A percentile compares a stretch with the other conserved stretches of the same genome.
Conservation (phyloP, 1,140 invertebrate genomes). For the Melanaphis sacchari region DNA sequence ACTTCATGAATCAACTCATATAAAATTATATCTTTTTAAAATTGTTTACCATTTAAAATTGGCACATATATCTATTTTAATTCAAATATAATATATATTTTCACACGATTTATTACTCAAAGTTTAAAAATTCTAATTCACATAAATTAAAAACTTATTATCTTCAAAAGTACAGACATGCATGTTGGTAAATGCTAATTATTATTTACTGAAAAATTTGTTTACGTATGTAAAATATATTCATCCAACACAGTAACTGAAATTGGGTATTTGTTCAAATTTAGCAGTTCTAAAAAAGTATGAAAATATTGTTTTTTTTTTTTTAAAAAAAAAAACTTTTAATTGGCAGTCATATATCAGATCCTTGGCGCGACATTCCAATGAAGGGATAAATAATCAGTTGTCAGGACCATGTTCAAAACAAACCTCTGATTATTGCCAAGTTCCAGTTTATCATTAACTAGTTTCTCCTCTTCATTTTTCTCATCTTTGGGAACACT, state of each 20-base stretch:
- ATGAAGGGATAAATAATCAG: slow-evolving; percentile 44
- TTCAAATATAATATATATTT: background rate
- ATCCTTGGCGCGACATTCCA: slow-evolving; percentile 26
- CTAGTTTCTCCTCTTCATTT: slow-evolving; percentile 45
- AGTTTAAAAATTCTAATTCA: background rate
- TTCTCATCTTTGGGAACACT: slow-evolving; percentile 36
- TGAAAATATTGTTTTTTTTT: background rate
- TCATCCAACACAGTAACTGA: background rate
- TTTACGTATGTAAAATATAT: background rate
- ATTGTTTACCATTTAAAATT: background rate
- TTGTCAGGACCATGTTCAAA: slow-evolving; percentile 46
- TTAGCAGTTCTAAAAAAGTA: slow-evolving; percentile 20
- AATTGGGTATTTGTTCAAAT: slow-evolving; percentile 28
- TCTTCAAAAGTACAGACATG: background rate
- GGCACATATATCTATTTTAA: background rate
- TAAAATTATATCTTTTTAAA: background rate
- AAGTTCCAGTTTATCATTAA: slow-evolving; percentile 49
- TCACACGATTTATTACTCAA: background rate
- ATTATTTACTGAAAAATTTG: background rate
- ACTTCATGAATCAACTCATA: background rate
- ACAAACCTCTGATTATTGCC: slow-evolving; percentile 55
- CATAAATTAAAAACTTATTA: background rate
- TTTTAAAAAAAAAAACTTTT: background rate
- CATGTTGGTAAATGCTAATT: slow-evolving; percentile 3
- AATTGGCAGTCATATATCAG: slow-evolving; percentile 17